These are phyloP conservation scores for Prosopocoilus inquinatus DNA, from an alignment of 2,888 invertebrate genomes.

Conservation along the genomic window DNA sequence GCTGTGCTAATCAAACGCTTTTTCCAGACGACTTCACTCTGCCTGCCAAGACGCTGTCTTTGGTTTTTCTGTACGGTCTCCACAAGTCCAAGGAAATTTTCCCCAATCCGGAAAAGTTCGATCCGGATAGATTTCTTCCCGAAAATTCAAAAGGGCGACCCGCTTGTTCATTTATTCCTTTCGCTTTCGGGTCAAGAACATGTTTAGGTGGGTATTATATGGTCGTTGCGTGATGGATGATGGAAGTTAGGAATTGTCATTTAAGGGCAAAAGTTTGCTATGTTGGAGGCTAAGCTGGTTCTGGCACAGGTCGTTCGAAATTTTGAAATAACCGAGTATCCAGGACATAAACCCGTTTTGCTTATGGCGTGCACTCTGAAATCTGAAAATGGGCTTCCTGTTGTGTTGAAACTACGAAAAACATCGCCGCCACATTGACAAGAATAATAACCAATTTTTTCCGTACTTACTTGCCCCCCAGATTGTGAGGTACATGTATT, in stretches of 20 bases:
- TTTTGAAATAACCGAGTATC: constrained; percentile 9
- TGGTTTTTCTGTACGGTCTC: constrained; percentile 12
- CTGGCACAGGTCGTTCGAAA: constrained; percentile 6
- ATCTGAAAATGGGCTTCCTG: constrained; percentile 17
- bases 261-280: constrained; percentile 1
- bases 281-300: not conserved
- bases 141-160: constrained; percentile 11
- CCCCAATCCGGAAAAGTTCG: constrained; percentile 16
- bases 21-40: constrained; percentile 13
- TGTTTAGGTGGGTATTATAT: constrained; percentile 2
- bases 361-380: constrained; percentile 10
- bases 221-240: no score
- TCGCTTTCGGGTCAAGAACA: constrained; percentile 18
- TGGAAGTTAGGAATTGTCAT: not conserved
- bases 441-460: no score
- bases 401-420: constrained; percentile 2
- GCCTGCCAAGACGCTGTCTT: constrained; percentile 14
- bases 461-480: no score
- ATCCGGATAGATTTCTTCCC: constrained; percentile 17
- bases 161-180: constrained; percentile 17
- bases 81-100: constrained; percentile 14
- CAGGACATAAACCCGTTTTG: constrained; percentile 7
- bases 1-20: no score
- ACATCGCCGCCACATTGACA: no score
- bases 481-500: no score